Percentiles rank a stretch among this genome's conserved stretches.
These are phyloP conservation scores for Xanthorhoe spadicearia DNA, from an alignment of 2,888 invertebrate genomes.

Conservation along the genomic window DNA sequence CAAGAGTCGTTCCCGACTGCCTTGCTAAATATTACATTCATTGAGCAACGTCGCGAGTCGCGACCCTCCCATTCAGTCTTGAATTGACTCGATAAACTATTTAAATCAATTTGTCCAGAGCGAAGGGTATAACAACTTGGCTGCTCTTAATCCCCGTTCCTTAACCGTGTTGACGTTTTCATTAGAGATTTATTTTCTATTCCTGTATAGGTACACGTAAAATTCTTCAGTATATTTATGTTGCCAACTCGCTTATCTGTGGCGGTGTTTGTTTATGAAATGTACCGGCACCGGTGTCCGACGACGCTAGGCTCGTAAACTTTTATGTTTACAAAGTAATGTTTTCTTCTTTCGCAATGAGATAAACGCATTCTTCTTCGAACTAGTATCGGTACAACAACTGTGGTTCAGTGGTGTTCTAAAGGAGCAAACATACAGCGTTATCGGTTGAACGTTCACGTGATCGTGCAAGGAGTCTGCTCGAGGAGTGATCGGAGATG, in stretches of 20 bases:
- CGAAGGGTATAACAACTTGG: slow-evolving; percentile 27
- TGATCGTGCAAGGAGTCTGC: slow-evolving; percentile 67
- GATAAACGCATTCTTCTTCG: slow-evolving; percentile 38
- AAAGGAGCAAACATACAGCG: slow-evolving; percentile 65
- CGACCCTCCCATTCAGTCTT: slow-evolving; percentile 43
- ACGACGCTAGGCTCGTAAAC: slow-evolving; percentile 53
- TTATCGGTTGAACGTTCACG: slow-evolving; percentile 70
- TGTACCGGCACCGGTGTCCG: slow-evolving; percentile 54
- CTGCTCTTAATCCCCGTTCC: slow-evolving; percentile 49
- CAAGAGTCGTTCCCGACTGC: slow-evolving; percentile 45
- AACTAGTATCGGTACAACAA: slow-evolving; percentile 22
- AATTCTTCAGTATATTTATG: slow-evolving; percentile 54
- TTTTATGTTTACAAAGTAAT: slow-evolving; percentile 48
- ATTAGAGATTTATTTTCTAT: slow-evolving; percentile 49
- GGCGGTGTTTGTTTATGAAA: slow-evolving; percentile 68
- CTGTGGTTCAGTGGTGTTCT: slow-evolving; percentile 32
- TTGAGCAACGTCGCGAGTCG: slow-evolving; percentile 54
- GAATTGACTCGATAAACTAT: slow-evolving; percentile 45
- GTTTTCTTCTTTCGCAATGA: slow-evolving; percentile 38
- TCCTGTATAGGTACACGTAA: slow-evolving; percentile 50
- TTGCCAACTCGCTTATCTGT: slow-evolving; percentile 66
- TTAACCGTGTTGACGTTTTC: slow-evolving; percentile 38
- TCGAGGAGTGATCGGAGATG: slow-evolving; percentile 58
- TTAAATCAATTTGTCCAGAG: slow-evolving; percentile 41
- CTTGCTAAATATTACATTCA: slow-evolving; percentile 61